phyloP scores from a whole-genome alignment of 2,888 invertebrate genomes.

The Lomographa bimaculata region DNA sequence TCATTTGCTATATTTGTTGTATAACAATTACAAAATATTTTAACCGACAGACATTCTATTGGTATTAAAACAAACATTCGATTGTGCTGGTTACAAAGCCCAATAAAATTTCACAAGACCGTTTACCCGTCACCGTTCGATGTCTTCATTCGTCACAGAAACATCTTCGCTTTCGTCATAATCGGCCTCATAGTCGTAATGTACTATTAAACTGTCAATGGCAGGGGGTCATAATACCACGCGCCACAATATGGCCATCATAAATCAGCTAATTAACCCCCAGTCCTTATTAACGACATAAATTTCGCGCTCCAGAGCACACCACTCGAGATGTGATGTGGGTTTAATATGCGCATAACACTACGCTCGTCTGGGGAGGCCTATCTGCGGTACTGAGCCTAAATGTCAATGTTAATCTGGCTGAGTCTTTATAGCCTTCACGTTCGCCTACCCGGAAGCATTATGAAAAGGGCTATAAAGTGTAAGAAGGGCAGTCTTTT shows the following conservation, averaged over 20 bases:
- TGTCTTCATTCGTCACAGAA: slow-evolving; percentile 41
- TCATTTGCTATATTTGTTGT: slow-evolving; percentile 8
- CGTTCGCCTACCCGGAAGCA: slow-evolving; percentile 33
- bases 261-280: slow-evolving; percentile 81
- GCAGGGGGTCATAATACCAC: slow-evolving; percentile 62
- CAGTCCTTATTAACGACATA: slow-evolving; percentile 79
- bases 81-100: slow-evolving; percentile 19
- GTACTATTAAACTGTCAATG: slow-evolving; percentile 72
- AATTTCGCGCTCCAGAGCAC: slow-evolving; percentile 70
- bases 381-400: slow-evolving; percentile 34
- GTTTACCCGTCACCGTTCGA: slow-evolving; percentile 4
- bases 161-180: slow-evolving; percentile 53
- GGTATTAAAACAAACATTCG: slow-evolving; percentile 16
- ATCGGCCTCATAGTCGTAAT: slow-evolving; percentile 46
- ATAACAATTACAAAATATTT: no score
- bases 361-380: slow-evolving; percentile 36
- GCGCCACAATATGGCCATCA: slow-evolving; percentile 70
- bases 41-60: slow-evolving; percentile 13
- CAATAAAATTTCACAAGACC: slow-evolving; percentile 25
- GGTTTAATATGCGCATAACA: slow-evolving; percentile 67
- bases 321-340: slow-evolving; percentile 66
- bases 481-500: slow-evolving; percentile 16
- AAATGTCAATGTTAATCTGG: slow-evolving; percentile 47
- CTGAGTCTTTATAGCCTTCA: slow-evolving; percentile 39
- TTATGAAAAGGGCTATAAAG: slow-evolving; percentile 29